Conservation (phyloP, 2,113 vertebrate species). For the Nerophis ophidion region DNA sequence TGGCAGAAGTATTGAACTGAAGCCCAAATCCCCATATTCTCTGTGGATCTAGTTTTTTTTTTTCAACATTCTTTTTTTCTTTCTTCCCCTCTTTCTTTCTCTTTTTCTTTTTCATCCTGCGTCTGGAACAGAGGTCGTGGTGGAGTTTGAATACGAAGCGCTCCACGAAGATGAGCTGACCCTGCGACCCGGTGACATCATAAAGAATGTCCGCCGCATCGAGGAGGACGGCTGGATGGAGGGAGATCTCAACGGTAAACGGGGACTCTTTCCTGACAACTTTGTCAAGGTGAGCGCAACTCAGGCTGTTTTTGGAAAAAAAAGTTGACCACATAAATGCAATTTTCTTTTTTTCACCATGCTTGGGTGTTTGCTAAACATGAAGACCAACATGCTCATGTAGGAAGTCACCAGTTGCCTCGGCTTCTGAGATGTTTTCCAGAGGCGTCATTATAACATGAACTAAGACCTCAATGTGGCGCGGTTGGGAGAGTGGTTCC, state of each 20-base stretch:
- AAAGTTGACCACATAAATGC: not conserved
- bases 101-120: not conserved
- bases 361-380: not conserved
- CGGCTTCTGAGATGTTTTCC: too few species aligned
- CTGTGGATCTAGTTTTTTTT: not conserved
- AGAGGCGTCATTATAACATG: too few species aligned
- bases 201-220: constrained; percentile 85
- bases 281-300: constrained; percentile 86
- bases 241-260: constrained; percentile 85
- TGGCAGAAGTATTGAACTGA: too few species aligned
- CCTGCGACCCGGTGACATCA: constrained; percentile 83
- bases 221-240: constrained; percentile 97
- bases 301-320: not conserved
- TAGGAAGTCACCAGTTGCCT: too few species aligned
- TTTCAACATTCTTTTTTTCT: not conserved
- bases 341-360: not conserved
- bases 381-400: too few species aligned
- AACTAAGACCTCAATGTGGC: too few species aligned
- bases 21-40: not conserved
- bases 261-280: constrained; percentile 95
- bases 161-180: constrained; percentile 91
- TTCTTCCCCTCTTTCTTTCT: not conserved
- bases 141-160: constrained; percentile 92
- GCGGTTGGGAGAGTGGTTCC: too few species aligned
- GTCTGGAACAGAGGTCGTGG: constrained; percentile 81